Base-by-base conservation (phyloP, 2,797 vertebrate species). In the Dermochelys coriacea region DNA sequence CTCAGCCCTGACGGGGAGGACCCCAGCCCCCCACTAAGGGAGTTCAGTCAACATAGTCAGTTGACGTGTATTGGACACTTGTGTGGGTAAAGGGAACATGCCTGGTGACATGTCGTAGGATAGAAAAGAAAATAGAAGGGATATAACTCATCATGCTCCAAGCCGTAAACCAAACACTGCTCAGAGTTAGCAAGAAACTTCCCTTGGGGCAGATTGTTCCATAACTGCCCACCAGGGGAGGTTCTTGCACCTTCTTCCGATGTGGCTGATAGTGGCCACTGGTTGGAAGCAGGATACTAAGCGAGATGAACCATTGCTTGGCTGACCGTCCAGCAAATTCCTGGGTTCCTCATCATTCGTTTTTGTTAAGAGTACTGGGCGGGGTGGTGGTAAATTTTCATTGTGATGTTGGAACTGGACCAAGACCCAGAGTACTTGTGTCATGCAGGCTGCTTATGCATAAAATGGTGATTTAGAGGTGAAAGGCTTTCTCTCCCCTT, bases 31-130 rank as follows among this genome's bases (percentile, higher is more conserved):
- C 6, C 59, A 14, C 45, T 27, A 71, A 71, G 19, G 37, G n/a
- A 23, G 68, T 41, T 23, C 10, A 71, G 37, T 68, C n/a, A 68
- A 37, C 64, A 68, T 37, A 64, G n/a, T 6, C 68, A 41, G 68
- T 19, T 23, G 12, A 54, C 85, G 5, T 52, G 61, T 18, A 52
- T 52, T 81, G 52, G 57, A 37, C 74, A 29, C 49, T 3, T 52
- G 6, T 8, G 51, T 34, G 59, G 61, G 54, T 83, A 2, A 3
- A 0, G 2, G 18, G 27, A 77, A 49, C 27, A 3, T 49, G 74
- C 8, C 41, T 49, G 29, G 14, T 47, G 41, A 47, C 45, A 18
- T 77, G 12, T 71, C 41, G 29, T 49, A 16, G 74, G 45, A 49
- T 77, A 31, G 61, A 8, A n/a, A 64, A 34, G 29, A 64, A 64